Evolutionary conservation across 2,888 invertebrate species (phyloP), one percentile per base, ranked within the genome.

Genomic region (Gibbula magus): DNA sequence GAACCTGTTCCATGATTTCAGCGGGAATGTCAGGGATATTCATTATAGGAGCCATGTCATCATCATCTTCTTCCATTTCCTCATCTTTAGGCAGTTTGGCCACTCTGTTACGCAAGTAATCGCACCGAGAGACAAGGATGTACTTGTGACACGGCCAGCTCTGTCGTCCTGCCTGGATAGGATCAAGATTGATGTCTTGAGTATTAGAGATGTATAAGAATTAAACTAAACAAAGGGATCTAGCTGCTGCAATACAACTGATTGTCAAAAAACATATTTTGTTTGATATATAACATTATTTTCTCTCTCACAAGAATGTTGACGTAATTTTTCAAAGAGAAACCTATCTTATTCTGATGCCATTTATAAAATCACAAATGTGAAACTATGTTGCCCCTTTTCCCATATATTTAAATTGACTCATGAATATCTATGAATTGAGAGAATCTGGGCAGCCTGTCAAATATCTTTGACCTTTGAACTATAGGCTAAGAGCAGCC

Each of bases 91-190:
- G 22, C 13, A 74, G 56, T 73, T 45, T 73, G 16, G 77, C 79
- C 18, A 90, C 81, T 13, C 89, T 81, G 77, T 89, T 89, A 51
- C 86, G 94, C 8, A 97, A 94, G 25, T 94, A 94, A 8, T 95
- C 94, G 81, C 96, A 95, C 83, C 94, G 94, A 0, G 94, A 94
- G 0, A 95, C 95, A 0, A 97, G 91, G 76, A 97, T 95, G 91
- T 95, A 96, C 85, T 95, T 95, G 92, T 97, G 97, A 0, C 95
- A 96, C 0, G 95, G 94, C 93, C 95, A 96, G 2, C 91, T 91
- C 85, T 94, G 94, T 77, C 94, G 92, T 39, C 95, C 95, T 51
- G 96, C 93, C 95, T 95, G 87, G 18, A 77, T 80, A 86, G 89
- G 10, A 29, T 61, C 25, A 25, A 29, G 13, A 45, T 10, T 5